phyloP scores from a whole-genome alignment of 2,113 vertebrate genomes.

The Brachyhypopomus occidentalis region DNA sequence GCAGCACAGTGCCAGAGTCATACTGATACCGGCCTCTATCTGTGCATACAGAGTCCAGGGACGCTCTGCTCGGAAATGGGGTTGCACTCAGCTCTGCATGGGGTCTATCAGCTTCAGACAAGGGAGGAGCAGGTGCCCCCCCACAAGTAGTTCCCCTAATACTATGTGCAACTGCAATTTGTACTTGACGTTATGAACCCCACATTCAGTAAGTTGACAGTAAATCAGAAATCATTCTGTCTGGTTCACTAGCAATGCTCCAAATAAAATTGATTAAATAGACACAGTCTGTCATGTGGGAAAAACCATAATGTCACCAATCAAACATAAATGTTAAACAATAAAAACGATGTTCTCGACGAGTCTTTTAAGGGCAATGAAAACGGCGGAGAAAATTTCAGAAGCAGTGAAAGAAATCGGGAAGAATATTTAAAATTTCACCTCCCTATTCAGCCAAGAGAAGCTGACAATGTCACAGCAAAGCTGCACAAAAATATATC shows the following conservation, averaged over 20 bases:
- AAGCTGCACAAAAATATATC: slow-evolving; percentile 45
- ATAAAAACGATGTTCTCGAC: slow-evolving; percentile 8
- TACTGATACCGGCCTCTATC: background rate
- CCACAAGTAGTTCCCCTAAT: background rate
- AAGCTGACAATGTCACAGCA: slow-evolving; percentile 36
- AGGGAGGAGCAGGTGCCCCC: background rate
- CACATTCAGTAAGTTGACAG: background rate
- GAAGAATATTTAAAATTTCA: slow-evolving; percentile 30
- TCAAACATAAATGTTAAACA: slow-evolving; percentile 13
- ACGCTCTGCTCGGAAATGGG: background rate
- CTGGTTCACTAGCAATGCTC: slow-evolving; percentile 8
- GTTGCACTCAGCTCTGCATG: background rate
- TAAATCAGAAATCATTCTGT: background rate
- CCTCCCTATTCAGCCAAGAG: background rate
- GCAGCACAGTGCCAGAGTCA: background rate
- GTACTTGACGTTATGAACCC: slow-evolving; percentile 1
- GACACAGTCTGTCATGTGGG: background rate
- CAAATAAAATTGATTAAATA: slow-evolving; percentile 1
- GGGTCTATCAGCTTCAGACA: background rate
- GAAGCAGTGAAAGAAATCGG: slow-evolving; percentile 26
- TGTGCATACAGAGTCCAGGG: background rate
- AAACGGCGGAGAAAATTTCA: background rate
- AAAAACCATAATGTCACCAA: background rate
- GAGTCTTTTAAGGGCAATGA: background rate
- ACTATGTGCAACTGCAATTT: background rate